Conservation (phyloP, 2,797 vertebrate species). For the Leptodactylus fallax region DNA sequence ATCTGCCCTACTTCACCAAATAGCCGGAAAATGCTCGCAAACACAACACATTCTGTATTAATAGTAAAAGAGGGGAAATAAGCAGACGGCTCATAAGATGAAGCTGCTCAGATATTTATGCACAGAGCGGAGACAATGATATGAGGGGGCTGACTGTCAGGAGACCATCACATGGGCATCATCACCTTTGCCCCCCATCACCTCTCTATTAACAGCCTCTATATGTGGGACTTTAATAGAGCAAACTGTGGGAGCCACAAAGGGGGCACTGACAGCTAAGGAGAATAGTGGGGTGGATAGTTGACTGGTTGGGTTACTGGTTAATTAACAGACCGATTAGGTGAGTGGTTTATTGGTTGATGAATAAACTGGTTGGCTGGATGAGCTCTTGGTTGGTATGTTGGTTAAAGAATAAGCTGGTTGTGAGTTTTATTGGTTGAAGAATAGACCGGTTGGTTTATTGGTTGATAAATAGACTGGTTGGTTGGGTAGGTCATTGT, state of each 20-base stretch:
- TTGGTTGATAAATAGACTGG: not conserved
- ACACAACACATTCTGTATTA: not conserved
- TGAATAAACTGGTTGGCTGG: no score
- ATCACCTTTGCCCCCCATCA: no score
- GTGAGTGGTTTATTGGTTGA: no score
- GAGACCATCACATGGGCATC: not conserved
- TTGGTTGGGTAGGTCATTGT: not conserved
- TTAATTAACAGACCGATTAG: no score
- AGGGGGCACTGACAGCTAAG: no score
- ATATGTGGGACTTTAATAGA: no score
- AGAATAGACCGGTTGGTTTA: not conserved
- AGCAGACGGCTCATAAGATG: not conserved
- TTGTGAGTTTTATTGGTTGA: not conserved
- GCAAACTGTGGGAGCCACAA: no score
- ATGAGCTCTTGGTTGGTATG: not conserved
- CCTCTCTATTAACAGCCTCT: no score
- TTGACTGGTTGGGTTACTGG: no score
- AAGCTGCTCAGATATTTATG: not conserved
- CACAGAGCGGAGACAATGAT: not conserved
- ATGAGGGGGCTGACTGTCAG: not conserved
- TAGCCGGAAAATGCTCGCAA: not conserved
- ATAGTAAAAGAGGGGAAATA: not conserved
- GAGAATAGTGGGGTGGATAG: no score
- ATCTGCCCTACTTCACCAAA: conserved; percentile 37
- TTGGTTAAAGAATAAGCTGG: not conserved